phyloP scores from a whole-genome alignment of 92 coral and sea anemone genomes.

The Heteractis magnifica region DNA sequence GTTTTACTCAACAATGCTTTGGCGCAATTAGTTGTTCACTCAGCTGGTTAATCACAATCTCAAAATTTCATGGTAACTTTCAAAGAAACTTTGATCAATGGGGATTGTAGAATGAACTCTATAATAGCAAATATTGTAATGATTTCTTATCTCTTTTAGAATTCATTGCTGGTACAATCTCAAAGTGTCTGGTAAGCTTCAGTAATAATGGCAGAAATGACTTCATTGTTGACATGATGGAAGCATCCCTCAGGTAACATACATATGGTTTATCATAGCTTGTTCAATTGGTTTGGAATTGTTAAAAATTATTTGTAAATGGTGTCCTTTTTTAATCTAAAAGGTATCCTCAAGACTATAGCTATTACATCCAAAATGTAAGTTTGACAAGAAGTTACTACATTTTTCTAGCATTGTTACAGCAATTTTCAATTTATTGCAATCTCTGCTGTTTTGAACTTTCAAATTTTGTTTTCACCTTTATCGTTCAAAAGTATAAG shows the following conservation, averaged over 20 bases:
- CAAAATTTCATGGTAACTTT: no score
- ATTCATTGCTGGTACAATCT: slow-evolving; percentile 81
- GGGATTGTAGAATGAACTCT: no score
- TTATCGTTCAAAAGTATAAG: no score
- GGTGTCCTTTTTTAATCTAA: neutral
- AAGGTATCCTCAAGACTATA: slow-evolving; percentile 98
- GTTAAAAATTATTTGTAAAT: neutral
- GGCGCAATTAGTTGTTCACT: no score
- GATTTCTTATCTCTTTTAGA: slow-evolving; percentile 35
- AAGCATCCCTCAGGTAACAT: slow-evolving; percentile 85
- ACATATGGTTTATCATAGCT: neutral
- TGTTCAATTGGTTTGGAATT: neutral
- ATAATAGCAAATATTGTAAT: neutral
- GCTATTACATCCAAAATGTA: slow-evolving; percentile 95
- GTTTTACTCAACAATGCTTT: no score
- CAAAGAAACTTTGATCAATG: no score
- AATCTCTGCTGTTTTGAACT: neutral
- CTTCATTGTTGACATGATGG: slow-evolving; percentile 83
- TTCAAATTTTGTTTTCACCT: no score
- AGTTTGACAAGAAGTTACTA: slow-evolving; percentile 27
- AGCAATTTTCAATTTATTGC: neutral
- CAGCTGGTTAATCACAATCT: no score
- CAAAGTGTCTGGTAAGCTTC: slow-evolving; percentile 89
- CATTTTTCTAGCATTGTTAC: neutral
- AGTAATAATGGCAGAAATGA: slow-evolving; percentile 91